These are phyloP conservation scores for Euglossa dilemma DNA, from an alignment of 1,140 invertebrate genomes.

Conservation along the genomic window DNA sequence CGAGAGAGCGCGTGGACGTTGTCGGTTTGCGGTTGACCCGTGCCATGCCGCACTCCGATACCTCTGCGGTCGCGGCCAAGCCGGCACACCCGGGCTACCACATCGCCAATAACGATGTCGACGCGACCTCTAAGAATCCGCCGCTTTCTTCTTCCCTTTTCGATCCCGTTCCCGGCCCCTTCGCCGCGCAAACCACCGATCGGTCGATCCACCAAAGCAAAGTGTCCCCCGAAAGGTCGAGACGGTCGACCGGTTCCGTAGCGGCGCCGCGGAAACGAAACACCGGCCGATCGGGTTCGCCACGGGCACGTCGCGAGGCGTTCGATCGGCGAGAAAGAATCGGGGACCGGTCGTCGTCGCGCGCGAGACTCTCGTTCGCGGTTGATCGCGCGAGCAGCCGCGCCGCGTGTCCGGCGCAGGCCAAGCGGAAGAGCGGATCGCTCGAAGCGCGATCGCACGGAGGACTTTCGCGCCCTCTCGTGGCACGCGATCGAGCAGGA, in stretches of 20 bases:
- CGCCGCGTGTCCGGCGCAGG: constrained; percentile 12
- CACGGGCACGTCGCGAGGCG: not conserved
- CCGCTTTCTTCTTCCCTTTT: not conserved
- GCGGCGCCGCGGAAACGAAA: not conserved
- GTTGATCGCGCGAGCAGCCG: not conserved
- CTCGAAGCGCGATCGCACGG: constrained; percentile 64
- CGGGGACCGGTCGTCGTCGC: not conserved
- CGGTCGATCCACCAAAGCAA: too few species aligned
- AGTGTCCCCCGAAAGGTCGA: not conserved
- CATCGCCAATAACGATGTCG: constrained; percentile 57
- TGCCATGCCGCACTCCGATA: constrained; percentile 70
- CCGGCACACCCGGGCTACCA: constrained; percentile 66
- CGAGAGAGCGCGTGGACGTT: constrained; percentile 70
- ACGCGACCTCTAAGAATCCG: constrained; percentile 56
- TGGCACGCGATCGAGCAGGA: constrained; percentile 75
- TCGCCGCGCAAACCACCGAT: too few species aligned
- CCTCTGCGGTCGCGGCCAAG: constrained; percentile 72
- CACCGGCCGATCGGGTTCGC: not conserved
- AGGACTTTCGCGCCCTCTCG: constrained; percentile 75
- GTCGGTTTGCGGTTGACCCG: constrained; percentile 77
- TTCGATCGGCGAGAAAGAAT: not conserved
- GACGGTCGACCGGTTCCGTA: not conserved
- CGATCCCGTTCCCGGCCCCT: too few species aligned
- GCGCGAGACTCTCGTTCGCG: constrained; percentile 17
- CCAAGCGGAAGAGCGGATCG: constrained; percentile 57